Evolutionary conservation across 2,888 invertebrate genomes (phyloP), one percentile per base, ranked within the genome.

Genomic region (Myopa tessellatipennis): DNA sequence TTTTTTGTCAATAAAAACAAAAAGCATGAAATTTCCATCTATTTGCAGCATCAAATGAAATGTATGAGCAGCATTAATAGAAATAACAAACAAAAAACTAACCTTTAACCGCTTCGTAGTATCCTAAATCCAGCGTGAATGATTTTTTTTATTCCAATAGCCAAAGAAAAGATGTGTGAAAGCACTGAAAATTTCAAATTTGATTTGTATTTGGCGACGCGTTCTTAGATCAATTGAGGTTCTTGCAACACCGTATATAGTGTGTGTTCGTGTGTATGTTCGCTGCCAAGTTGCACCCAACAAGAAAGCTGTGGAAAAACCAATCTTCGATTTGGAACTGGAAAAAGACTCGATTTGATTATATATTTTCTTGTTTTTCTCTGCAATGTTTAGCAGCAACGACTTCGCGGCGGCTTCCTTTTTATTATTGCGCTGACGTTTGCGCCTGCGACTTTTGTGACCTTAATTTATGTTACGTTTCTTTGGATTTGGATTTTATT

Each of bases 41-140:
- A 58, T 10, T 10, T 4, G 61, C 2, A 61, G 26, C 5, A 26
- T n/a, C 61, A 10, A 18, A 4, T n/a, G 3, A 1, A 5, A 26
- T 26, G 8, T 36, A 38, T 8, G 12, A 8, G 12, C 6, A 5
- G 16, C 38, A 36, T 36, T 14, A 40, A 36, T 14, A 40, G 4
- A 18, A 67, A 40, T 2, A 40, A 38, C n/a, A 38, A 65, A 65
- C 18, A 38, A 38, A 70, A 8, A 50, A 77, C 82, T 87, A 83
- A 89, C 89, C 88, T 88, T 87, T 89, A 79, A 89, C 89, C 86
- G 89, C 89, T 82, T 89, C 89, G 88, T 89, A 89, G 84, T 89
- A 89, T 89, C 89, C 89, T 82, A 89, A 89, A 89, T 89, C 89
- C 89, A 89, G 89, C 87, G 88, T 89, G 89, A 87, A 86, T 83